phyloP scores from a whole-genome alignment of 2,113 vertebrate species.

The Chroicocephalus ridibundus region DNA sequence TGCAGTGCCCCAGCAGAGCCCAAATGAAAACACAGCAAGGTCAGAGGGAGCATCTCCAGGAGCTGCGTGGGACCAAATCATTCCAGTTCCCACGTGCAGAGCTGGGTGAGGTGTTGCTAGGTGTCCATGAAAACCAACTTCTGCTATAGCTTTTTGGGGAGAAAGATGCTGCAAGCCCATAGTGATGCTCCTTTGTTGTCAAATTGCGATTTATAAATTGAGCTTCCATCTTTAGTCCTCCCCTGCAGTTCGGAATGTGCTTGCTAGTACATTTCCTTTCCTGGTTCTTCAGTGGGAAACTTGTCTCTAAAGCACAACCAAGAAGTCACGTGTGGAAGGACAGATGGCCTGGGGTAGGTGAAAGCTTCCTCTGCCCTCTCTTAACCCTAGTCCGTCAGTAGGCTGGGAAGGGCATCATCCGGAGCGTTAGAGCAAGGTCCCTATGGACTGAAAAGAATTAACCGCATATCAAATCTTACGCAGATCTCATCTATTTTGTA shows the following conservation, averaged over 20 bases:
- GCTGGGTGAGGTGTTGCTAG: neutral
- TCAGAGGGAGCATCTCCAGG: neutral
- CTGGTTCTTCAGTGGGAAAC: neutral
- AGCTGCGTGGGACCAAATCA: neutral
- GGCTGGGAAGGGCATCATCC: neutral
- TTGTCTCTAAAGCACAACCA: neutral
- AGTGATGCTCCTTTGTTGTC: neutral
- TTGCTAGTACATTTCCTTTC: neutral
- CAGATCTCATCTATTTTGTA: neutral
- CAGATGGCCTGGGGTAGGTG: neutral
- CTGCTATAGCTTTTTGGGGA: neutral
- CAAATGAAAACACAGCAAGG: neutral
- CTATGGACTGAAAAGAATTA: neutral
- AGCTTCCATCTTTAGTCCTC: neutral
- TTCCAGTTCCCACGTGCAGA: neutral
- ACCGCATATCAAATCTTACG: neutral
- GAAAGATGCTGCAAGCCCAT: neutral
- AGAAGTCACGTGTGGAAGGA: neutral
- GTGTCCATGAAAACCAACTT: neutral
- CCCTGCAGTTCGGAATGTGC: neutral
- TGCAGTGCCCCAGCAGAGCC: neutral
- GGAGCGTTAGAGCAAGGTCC: neutral
- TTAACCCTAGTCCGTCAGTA: neutral
- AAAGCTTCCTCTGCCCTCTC: neutral
- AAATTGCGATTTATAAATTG: neutral